Conservation (phyloP, 2,113 vertebrate genomes). For the Antigone vipio region DNA sequence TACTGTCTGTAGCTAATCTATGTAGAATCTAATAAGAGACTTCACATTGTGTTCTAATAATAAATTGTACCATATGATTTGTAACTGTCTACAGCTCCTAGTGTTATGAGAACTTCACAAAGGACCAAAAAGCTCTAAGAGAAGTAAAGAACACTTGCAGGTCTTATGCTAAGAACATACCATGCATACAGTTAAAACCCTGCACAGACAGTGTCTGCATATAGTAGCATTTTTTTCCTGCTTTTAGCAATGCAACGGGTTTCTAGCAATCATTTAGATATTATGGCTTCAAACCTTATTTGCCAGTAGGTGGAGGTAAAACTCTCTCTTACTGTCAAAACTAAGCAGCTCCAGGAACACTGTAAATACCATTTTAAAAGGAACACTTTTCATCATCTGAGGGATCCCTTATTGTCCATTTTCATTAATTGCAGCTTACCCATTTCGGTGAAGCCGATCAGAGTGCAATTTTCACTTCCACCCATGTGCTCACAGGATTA, state of each 20-base stretch:
- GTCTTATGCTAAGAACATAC: neutral
- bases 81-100: neutral
- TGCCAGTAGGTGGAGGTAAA: slow-evolving; percentile 38
- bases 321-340: neutral
- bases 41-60: neutral
- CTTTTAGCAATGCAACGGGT: neutral
- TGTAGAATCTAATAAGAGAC: neutral
- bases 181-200: neutral
- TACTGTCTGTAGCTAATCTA: neutral
- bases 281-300: neutral
- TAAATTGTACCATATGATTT: neutral
- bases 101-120: neutral
- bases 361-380: neutral
- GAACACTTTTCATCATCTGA: neutral
- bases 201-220: neutral
- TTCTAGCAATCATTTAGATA: neutral
- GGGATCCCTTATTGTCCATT: neutral
- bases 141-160: neutral
- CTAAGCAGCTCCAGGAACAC: neutral
- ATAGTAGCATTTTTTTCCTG: neutral
- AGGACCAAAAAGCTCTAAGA: neutral
- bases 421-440: neutral
- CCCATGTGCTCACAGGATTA: neutral
- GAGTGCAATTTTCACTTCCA: neutral
- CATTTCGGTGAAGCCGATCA: neutral